Evolutionary conservation across 2,888 invertebrate species (phyloP), one percentile per base, ranked within the genome.

Genomic region (Pogonocherus hispidulus): DNA sequence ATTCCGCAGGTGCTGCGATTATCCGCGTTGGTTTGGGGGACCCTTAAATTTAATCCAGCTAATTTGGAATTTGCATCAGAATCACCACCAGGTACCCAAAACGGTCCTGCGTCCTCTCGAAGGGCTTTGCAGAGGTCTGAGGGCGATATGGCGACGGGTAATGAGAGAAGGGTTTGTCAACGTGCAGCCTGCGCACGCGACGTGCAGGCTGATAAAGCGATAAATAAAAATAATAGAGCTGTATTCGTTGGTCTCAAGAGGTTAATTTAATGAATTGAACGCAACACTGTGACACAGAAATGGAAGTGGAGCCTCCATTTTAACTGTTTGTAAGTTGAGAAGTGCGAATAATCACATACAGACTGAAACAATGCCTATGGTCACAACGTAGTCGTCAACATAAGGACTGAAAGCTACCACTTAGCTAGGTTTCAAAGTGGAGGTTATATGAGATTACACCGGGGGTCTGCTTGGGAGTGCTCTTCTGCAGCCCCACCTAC

Each of bases 161-260:
- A 56, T 56, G 41, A 56, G 47, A 55, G 62, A 55, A 54, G 66
- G 62, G 49, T 62, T n/a, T 66, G 66, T 35, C 52, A 59, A 66
- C 66, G n/a, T 55, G 47, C 59, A 35, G 22, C 41, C 54, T 32
- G 54, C 8, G 59, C 66, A 66, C 68, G 68, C 60, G 60, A 68
- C 71, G 14, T 60, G 49, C 14, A 59, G 54, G 67, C 62, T 57
- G 35, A 71, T 68, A 66, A 63, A 67, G 68, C 63, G 54, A 71
- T 71, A 71, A 71, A 70, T 70, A 67, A 60, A 68, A 60, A 67
- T 70, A 67, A 70, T 71, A 66, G 65, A 57, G 57, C 37, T 23
- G 27, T 23, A 22, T n/a, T n/a, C n/a, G 20, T 44, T 8, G 23
- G 16, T 46, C 57, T 44, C 57, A 14, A 14, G 23, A 46, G 22